Evolutionary conservation across 1,140 invertebrate genomes (phyloP).

Genomic region (Polypedilum pembai): DNA sequence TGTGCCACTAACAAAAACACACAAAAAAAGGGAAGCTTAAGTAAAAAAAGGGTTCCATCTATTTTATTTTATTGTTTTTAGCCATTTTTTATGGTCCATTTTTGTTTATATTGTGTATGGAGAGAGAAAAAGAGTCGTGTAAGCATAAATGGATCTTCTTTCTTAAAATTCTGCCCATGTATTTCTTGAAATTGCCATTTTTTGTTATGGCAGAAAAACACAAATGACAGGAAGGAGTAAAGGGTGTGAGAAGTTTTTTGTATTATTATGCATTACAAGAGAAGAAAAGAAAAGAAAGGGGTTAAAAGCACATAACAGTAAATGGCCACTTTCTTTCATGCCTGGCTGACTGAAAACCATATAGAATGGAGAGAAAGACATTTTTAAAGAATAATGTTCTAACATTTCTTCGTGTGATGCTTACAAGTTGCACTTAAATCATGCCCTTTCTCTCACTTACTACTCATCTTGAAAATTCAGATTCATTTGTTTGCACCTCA

Average conservation of each 20-base stretch:
- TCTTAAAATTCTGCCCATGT: constrained; percentile 12
- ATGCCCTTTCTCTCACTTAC: background rate
- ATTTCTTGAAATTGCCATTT: constrained; percentile 19
- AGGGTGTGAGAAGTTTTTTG: background rate
- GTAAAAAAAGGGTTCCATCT: background rate
- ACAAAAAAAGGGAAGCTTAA: no score
- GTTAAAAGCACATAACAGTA: background rate
- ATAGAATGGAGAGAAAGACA: no score
- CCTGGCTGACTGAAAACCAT: background rate
- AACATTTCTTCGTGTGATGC: constrained; percentile 10
- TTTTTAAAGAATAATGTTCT: background rate
- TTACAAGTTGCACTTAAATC: background rate
- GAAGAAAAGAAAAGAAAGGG: background rate
- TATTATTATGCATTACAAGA: background rate
- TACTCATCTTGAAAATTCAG: background rate
- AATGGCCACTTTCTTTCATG: constrained; percentile 10
- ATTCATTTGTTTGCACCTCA: constrained; percentile 12
- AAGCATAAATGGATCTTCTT: background rate
- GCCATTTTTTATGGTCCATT: constrained; percentile 27
- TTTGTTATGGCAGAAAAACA: background rate
- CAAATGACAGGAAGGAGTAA: no score
- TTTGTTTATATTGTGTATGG: background rate
- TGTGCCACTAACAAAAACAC: no score
- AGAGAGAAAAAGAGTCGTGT: no score
- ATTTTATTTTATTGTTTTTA: constrained; percentile 22